Base-by-base conservation (phyloP, 2,888 invertebrate genomes). In the Cenopis cana region DNA sequence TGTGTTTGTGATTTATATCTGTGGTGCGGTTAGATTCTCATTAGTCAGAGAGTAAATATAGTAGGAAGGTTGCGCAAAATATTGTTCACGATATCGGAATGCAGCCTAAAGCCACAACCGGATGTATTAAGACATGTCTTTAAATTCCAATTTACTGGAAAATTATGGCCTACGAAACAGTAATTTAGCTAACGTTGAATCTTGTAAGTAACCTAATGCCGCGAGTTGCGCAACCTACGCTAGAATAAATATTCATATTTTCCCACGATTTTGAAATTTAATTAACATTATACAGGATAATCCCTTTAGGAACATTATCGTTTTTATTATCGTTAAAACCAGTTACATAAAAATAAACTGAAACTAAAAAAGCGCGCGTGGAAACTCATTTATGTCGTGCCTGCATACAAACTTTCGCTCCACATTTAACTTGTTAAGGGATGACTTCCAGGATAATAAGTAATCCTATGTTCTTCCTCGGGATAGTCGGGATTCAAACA, bases 71-170 rank as follows among this genome's bases (percentile, higher is more conserved):
- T 79, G 73, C 77, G 74, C 75, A 79, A 79, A 79, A 78, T 79
- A 77, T 81, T 83, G 85, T 81, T 89, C 85, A 87, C 74, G 33
- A 50, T 66, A 55, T 66, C 74, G 80, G 86, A 84, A 85, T 85
- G 84, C 78, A 74, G 76, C 73, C 54, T 75, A 61, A 60, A 75
- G 60, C 75, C 74, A 72, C 65, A 74, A 66, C 74, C 74, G 76
- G 76, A 76, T 72, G 72, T 59, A 38, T 66, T 57, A 54, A 61
- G 24, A 5, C 69, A 41, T 57, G 64, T 62, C 64, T 72, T 55
- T 69, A 68, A 50, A 73, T 50, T 69, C 52, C 29, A 57, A 57
- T 73, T 66, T 54, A 57, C 20, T 56, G 18, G 54, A 56, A 59
- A 55, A 56, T 71, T 49, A 66, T 36, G 52, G 52, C 5, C 20